Conservation (phyloP, 1,140 invertebrate genomes). For the Drosophila takahashii region DNA sequence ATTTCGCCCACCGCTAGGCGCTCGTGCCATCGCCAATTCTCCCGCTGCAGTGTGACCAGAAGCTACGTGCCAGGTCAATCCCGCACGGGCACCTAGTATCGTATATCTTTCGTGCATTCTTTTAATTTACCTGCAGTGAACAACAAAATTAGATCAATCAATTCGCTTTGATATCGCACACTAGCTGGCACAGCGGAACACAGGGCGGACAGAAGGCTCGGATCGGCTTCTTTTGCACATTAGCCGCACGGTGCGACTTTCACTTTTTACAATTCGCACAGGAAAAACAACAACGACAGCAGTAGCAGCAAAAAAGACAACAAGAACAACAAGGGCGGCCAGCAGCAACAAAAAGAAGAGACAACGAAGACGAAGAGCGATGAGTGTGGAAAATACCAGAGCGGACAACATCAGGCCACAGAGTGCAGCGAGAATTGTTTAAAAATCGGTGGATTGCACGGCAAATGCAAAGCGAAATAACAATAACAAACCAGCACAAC, state of each 20-base stretch:
- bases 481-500: conserved; percentile 37
- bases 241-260: conserved; percentile 29
- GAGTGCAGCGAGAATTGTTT: conserved; percentile 27
- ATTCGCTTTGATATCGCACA: background rate
- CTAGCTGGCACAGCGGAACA: background rate
- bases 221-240: background rate
- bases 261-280: conserved; percentile 46
- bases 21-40: conserved; percentile 4
- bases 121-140: conserved; percentile 44
- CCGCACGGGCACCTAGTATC: conserved; percentile 20
- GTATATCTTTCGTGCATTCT: conserved; percentile 43
- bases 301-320: conserved; percentile 7
- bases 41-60: conserved; percentile 4
- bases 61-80: background rate
- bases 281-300: conserved; percentile 24
- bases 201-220: background rate
- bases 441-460: conserved; percentile 18
- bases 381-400: conserved; percentile 44
- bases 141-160: conserved; percentile 30
- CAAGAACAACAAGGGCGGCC: conserved; percentile 16
- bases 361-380: conserved; percentile 24
- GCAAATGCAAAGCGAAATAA: conserved; percentile 40
- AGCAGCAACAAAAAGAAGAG: conserved; percentile 25
- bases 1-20: background rate
- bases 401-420: conserved; percentile 25